Base-by-base conservation (phyloP, 2,888 invertebrate species). In the Phytoseiulus persimilis region DNA sequence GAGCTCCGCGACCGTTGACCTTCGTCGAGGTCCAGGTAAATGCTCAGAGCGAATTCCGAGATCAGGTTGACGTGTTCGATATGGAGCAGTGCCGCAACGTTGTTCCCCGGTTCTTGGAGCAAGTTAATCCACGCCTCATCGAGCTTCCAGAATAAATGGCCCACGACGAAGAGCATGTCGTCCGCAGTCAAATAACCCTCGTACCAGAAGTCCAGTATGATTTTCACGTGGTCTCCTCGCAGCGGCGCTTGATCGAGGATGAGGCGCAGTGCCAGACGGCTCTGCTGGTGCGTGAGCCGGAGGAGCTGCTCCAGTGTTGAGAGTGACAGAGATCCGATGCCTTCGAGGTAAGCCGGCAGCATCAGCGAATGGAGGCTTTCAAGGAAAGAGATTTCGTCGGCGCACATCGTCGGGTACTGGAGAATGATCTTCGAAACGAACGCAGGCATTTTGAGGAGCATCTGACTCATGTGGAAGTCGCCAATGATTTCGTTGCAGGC, bases 281-380 rank as follows among this genome's bases (percentile, higher is more conserved):
- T 45, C 31, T 87, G 87, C 87, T 87, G n/a, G 45, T 32, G 87
- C 31, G 87, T 87, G 11, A n/a, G 32, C 14, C 45, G 32, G 31
- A 87, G 45, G 23, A 87, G 6, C 39, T 87, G 87, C 31, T 87
- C 87, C 32, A 87, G 87, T 6, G 87, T 45, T 39, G 87, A 87
- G 32, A 87, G 87, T 14, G 87, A 45, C 33, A 87, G 45, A n/a
- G 32, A 39, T n/a, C 87, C 33, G 31, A 87, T 87, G 9, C 87
- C 87, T 0, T 87, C 33, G 32, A 87, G 32, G 23, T 87, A 87
- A 6, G 87, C 87, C 31, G 87, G 87, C 23, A 87, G 32, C 87
- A 87, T 87, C 33, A 39, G 45, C 87, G 87, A 87, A 87, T 87
- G 87, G 6, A 87, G 87, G 28, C 45, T 87, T 31, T 87, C 87